Base-by-base conservation (phyloP, 2,113 vertebrate species). In the Indicator maculatus region DNA sequence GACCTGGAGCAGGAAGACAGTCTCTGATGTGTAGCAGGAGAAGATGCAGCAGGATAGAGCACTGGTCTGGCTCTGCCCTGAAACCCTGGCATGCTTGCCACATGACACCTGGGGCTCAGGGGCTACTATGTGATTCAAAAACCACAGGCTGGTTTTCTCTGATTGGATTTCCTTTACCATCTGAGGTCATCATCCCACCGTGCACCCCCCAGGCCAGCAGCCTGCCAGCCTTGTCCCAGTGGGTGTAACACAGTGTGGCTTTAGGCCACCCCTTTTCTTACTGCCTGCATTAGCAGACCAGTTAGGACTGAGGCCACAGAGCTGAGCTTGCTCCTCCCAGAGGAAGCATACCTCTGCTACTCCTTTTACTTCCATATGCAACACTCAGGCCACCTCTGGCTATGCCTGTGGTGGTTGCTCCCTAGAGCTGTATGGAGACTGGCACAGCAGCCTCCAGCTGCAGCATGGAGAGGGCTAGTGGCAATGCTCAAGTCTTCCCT, bases 381-480 rank as follows among this genome's bases (percentile, higher is more conserved):
- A 31, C 20, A 4, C 13, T 28, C 9, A 2, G 30, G 38, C 26
- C 31, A 30, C 27, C 9, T 58, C 4, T 17, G 44, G 9, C 8
- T 44, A 8, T n/a, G 21, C 33, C 63, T 64, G 16, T 21, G 5
- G 21, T 70, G 12, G 20, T n/a, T 53, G 27, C 27, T 78, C 9
- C 41, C 28, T 36, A 26, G 6, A 6, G 61, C 55, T 56, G 66
- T 7, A 28, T 5, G 13, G 18, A 71, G 41, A 30, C 18, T 0
- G 0, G 39, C 33, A 47, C 7, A 24, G 45, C 73, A 36, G 36
- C 9, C n/a, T 27, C 53, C 6, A 2, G 24, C 24, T 39, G 31
- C 31, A 20, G 23, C 24, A 3, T 16, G 26, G 33, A 55, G 31
- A 16, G 10, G 4, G 8, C 11, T 41, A 10, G 26, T 27, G 56